Evolutionary conservation across 2,113 vertebrate species (phyloP), one percentile per base, ranked within the genome.

Genomic region (Haemorhous mexicanus): DNA sequence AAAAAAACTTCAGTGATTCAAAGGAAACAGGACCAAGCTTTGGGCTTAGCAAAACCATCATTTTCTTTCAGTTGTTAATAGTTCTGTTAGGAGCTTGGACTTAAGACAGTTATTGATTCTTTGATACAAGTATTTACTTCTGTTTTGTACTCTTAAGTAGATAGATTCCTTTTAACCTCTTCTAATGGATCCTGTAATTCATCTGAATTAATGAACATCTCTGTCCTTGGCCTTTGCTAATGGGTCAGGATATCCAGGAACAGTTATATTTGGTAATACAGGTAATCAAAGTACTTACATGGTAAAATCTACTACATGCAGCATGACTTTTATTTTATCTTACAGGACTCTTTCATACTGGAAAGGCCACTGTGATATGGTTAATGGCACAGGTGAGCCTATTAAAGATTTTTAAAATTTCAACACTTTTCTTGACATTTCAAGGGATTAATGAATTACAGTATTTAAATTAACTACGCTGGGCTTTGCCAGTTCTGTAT

Each of bases 341-440:
- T 94, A 91, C 91, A 99, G 99, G 69, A 97, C 86, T 17, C 87
- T 99, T 47, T 30, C 47, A 8, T 99, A 97, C 94, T 99, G 99
- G 99, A 10, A 96, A 10, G 91, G 98, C 91, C 97, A 98, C 89
- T 99, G 99, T 5, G 87, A 99, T 97, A 98, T 99, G 99, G 93
- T 99, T 96, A 99, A 99, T 41, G 99, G 99, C 39, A 99, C 99
- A 98, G 99, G 99, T 99, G 82, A 95, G 98, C 59, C 30, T 68
- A 22, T 67, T 74, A 52, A 59, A 84, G 6, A 18, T 93, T 92
- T 74, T 41, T 37, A 78, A 79, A 85, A 74, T 16, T 73, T 85
- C 27, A 77, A 6, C n/a, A 41, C n/a, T 9, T 62, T 85, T 66
- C 11, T 61, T 78, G 22, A 21, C 56, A 68, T 52, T 75, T 21